Evolutionary conservation across 2,797 vertebrate genomes (phyloP).

Genomic region (Pagetopsis macropterus): DNA sequence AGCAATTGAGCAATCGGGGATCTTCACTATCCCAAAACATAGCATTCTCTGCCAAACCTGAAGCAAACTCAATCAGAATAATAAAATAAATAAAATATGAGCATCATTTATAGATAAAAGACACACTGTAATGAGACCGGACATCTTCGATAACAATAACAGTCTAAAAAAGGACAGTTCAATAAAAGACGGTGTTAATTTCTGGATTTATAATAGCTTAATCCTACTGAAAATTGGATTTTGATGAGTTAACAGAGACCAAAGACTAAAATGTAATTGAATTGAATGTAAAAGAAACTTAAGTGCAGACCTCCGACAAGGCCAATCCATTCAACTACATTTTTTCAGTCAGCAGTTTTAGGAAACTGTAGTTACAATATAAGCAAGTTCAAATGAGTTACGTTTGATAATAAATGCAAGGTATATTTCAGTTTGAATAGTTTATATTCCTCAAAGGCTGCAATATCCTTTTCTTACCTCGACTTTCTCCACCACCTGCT

Average conservation of each 20-base stretch:
- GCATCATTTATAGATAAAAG: neutral
- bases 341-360: no score
- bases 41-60: neutral
- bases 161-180: neutral
- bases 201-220: neutral
- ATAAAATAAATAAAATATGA: neutral
- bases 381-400: neutral
- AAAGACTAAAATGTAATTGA: no score
- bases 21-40: neutral
- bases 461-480: slow-evolving; percentile 84
- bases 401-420: neutral
- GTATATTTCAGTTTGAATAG: neutral
- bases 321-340: no score
- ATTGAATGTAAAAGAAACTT: no score
- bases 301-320: no score
- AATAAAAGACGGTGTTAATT: neutral
- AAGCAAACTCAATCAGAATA: neutral
- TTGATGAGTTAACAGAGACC: neutral
- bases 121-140: neutral
- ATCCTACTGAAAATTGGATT: neutral
- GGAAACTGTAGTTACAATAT: neutral
- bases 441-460: neutral
- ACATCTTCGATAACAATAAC: neutral
- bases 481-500: slow-evolving; percentile 98
- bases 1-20: slow-evolving; percentile 17